These are phyloP conservation scores for Drosophila albomicans DNA, from an alignment of 1,140 invertebrate genomes.

Conservation along the genomic window DNA sequence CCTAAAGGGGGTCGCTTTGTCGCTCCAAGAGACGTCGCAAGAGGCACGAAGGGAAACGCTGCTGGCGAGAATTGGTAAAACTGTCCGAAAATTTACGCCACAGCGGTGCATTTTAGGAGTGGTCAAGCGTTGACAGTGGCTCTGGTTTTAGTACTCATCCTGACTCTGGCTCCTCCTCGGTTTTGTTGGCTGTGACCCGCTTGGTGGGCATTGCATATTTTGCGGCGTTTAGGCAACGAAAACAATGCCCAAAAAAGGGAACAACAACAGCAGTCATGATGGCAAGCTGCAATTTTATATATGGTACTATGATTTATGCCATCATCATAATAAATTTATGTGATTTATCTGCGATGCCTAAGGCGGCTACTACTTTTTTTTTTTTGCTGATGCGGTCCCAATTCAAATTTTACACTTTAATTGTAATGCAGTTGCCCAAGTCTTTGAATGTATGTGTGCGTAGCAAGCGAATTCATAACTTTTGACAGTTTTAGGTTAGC, in stretches of 20 bases:
- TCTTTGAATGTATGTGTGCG: background rate
- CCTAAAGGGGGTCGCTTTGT: slow-evolving; percentile 14
- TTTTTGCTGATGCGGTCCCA: slow-evolving; percentile 48
- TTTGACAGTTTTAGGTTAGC: slow-evolving; percentile 15
- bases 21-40: background rate
- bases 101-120: slow-evolving; percentile 67
- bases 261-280: slow-evolving; percentile 26
- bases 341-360: slow-evolving; percentile 76
- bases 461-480: slow-evolving; percentile 20
- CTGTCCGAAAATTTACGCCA: slow-evolving; percentile 66
- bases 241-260: slow-evolving; percentile 56
- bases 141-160: slow-evolving; percentile 16
- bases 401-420: slow-evolving; percentile 33
- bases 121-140: slow-evolving; percentile 57
- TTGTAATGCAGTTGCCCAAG: slow-evolving; percentile 4
- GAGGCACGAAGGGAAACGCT: background rate
- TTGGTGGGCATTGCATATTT: slow-evolving; percentile 67
- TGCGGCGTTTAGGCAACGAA: slow-evolving; percentile 70
- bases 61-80: slow-evolving; percentile 21
- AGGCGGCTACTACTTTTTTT: slow-evolving; percentile 43
- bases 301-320: slow-evolving; percentile 76
- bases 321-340: slow-evolving; percentile 84
- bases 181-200: slow-evolving; percentile 2
- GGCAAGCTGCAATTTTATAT: slow-evolving; percentile 70
- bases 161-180: background rate